A percentile compares a stretch with the other conserved stretches of the same genome.
Conservation (phyloP, 2,888 invertebrate species). For the Tenthredo amoena region DNA sequence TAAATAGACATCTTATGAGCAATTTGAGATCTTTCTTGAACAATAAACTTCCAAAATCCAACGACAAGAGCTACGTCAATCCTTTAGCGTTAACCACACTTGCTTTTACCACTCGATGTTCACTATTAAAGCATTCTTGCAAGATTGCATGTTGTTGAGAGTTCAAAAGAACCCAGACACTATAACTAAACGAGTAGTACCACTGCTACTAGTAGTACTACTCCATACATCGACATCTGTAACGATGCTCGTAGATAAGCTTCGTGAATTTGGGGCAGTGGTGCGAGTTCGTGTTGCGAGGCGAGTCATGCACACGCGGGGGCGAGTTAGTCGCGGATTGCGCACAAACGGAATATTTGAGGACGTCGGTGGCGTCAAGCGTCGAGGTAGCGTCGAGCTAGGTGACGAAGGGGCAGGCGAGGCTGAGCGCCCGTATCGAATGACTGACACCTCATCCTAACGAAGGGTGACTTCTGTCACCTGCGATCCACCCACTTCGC, state of each 20-base stretch:
- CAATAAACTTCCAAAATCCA: background rate
- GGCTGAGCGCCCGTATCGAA: constrained; percentile 64
- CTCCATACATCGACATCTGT: background rate
- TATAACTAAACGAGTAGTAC: background rate
- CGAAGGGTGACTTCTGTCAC: constrained; percentile 57
- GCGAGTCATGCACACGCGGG: constrained; percentile 65
- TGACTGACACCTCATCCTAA: constrained; percentile 62
- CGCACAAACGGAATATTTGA: constrained; percentile 65
- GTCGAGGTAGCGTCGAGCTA: constrained; percentile 48
- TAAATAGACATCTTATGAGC: background rate
- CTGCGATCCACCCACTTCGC: constrained; percentile 55
- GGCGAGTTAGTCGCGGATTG: constrained; percentile 64
- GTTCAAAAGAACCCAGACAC: background rate
- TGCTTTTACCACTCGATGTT: background rate
- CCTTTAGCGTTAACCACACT: background rate
- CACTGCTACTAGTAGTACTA: background rate
- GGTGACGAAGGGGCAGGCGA: constrained; percentile 55
- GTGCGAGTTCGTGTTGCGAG: constrained; percentile 52
- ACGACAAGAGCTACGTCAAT: background rate
- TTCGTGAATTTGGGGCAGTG: constrained; percentile 32
- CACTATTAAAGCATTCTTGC: background rate
- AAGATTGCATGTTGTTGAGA: background rate
- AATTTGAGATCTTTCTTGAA: background rate
- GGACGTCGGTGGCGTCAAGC: constrained; percentile 52
- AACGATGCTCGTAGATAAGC: background rate